These are phyloP conservation scores for Lethenteron camtschaticum DNA, from an alignment of 2,113 vertebrate species.

Conservation along the genomic window DNA sequence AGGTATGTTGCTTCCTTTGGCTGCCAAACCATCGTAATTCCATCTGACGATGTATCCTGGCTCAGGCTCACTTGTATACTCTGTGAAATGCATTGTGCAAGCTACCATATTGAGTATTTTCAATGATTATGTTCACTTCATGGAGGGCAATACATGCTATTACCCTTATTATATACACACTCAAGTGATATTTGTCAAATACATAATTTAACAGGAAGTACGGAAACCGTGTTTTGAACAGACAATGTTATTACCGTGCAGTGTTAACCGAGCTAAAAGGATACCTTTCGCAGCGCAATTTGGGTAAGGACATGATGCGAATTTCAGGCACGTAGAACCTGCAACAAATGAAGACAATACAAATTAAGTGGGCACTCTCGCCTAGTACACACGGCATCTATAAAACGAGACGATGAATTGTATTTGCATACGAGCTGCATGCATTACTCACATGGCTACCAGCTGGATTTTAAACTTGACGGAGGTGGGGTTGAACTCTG, in stretches of 20 bases:
- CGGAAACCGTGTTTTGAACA: not conserved
- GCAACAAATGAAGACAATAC: conserved; percentile 12
- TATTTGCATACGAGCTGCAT: not conserved
- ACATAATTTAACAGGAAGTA: not conserved
- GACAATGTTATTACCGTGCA: conserved; percentile 4
- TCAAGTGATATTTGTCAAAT: not conserved
- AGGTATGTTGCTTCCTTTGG: too few species aligned
- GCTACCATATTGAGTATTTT: too few species aligned
- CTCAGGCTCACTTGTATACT: too few species aligned
- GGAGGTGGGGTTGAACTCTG: conserved; percentile 94
- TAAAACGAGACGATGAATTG: not conserved
- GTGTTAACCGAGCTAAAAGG: conserved; percentile 10
- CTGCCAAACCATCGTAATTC: too few species aligned
- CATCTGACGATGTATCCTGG: too few species aligned
- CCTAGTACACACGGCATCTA: conserved; percentile 4
- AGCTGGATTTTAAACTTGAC: conserved; percentile 99
- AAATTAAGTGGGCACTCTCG: not conserved
- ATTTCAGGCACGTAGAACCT: conserved; percentile 97
- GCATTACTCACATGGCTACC: conserved; percentile 73
- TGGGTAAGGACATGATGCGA: conserved; percentile 97
- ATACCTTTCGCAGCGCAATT: conserved; percentile 82
- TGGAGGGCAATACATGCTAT: too few species aligned
- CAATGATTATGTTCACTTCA: too few species aligned
- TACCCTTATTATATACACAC: too few species aligned
- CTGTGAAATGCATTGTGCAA: too few species aligned